Evolutionary conservation across 2,797 vertebrate species (phyloP), one percentile per base, ranked within the genome.

Genomic region (Rhinogobio ventralis): DNA sequence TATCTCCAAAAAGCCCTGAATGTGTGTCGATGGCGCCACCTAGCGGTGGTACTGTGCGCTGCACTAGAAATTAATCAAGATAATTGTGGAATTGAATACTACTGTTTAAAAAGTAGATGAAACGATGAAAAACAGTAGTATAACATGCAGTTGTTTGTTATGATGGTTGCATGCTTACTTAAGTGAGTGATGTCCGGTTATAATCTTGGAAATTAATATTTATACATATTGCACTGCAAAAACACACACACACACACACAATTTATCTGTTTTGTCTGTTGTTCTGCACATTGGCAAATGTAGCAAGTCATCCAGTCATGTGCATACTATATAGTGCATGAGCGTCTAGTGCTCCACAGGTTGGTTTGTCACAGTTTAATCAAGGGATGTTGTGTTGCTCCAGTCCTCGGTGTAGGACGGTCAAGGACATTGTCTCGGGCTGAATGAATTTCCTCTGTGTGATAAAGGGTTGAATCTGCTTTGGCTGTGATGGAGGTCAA

Each of bases 351-450:
- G 33, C 25, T 77, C 75, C 55, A 77, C 75, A 77, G 55, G 74
- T 57, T 28, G 36, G 36, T 28, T 25, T 60, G 14, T 39, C 23
- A 1, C 33, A 25, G 74, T 77, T 77, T 77, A 77, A 77, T 77
- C 23, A 60, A 60, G 53, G 53, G 20, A n/a, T 82, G 79, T 25
- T 25, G 25, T 64, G 67, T 60, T 78, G 57, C n/a, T 60, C 57
- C n/a, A 60, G n/a, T n/a, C 42, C 80, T 67, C 72, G 57, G 30
- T 64, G 57, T 23, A 79, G 60, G 62, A 57, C 42, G 53, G 81
- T 81, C 83, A 89, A 87, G 84, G 81, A 60, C 75, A 55, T 14
- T 55, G 45, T 67, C 30, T 71, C 51, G 7, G 10, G 72, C 53
- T 75, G 62, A 78, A 51, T 84, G 30, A 69, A 83, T 81, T 81